These are phyloP conservation scores for Picathartes gymnocephalus DNA, from an alignment of 2,113 vertebrate genomes.

Conservation along the genomic window DNA sequence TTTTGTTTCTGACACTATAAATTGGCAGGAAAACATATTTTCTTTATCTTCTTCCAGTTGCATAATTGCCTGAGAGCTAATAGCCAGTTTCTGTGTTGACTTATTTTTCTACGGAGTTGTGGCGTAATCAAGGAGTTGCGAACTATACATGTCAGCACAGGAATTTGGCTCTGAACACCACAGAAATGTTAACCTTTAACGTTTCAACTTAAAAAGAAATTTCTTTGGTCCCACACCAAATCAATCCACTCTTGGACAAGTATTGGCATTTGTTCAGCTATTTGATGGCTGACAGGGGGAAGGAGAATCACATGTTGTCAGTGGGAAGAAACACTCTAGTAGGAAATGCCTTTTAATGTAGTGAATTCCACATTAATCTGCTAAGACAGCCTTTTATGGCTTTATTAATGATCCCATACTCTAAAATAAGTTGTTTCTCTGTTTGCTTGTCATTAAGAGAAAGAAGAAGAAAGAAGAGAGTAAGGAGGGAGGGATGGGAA, in stretches of 20 bases:
- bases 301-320: not conserved
- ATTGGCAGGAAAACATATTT: not conserved
- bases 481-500: not conserved
- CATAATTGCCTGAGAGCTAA: not conserved
- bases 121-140: not conserved
- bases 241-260: not conserved
- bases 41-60: constrained; percentile 42
- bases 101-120: not conserved
- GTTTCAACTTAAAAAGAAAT: not conserved
- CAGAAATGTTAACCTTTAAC: constrained; percentile 20
- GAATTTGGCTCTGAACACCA: not conserved
- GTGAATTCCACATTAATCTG: not conserved
- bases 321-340: not conserved
- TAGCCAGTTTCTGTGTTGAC: not conserved
- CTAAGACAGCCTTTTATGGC: not conserved
- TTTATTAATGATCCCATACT: not conserved
- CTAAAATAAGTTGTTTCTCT: not conserved
- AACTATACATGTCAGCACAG: not conserved
- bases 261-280: not conserved
- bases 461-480: not conserved
- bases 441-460: not conserved
- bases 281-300: not conserved
- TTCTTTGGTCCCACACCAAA: not conserved
- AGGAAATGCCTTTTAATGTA: not conserved
- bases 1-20: not conserved